Percentiles rank a stretch among this genome's conserved stretches.
These are phyloP conservation scores for Folsomia manolachei DNA, from an alignment of 2,888 invertebrate species.

Conservation along the genomic window DNA sequence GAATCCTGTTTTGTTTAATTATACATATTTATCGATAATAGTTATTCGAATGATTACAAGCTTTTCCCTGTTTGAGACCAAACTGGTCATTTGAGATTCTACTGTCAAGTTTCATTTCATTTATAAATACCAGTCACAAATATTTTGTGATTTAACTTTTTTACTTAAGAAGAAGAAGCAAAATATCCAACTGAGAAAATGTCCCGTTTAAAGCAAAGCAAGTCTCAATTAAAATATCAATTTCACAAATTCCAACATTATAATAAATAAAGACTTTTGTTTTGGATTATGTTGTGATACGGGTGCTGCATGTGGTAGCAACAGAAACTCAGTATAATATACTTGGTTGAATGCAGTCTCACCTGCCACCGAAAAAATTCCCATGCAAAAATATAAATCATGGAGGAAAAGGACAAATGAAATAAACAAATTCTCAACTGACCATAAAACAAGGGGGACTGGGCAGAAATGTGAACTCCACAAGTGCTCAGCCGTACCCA, in stretches of 20 bases:
- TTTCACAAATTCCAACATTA: neutral
- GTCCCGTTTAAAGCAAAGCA: neutral
- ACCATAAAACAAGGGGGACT: neutral
- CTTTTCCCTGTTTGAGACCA: neutral
- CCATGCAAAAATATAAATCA: slow-evolving; percentile 4
- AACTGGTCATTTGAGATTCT: neutral
- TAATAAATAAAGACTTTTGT: neutral
- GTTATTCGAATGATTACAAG: neutral
- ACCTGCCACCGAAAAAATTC: slow-evolving; percentile 6
- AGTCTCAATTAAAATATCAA: neutral
- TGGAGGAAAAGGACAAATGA: neutral
- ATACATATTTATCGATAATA: too few species aligned
- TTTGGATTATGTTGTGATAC: neutral
- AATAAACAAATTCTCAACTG: slow-evolving; percentile 1
- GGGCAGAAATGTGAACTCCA: neutral
- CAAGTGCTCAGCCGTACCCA: slow-evolving; percentile 5
- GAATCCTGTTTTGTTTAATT: too few species aligned
- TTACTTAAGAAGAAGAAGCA: neutral
- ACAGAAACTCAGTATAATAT: too few species aligned
- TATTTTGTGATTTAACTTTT: neutral
- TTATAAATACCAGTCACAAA: neutral
- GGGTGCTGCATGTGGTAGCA: neutral
- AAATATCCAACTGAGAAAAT: neutral
- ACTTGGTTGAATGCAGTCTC: neutral
- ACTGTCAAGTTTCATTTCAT: neutral